phyloP scores from a whole-genome alignment of 2,797 vertebrate species.

The Centroberyx gerrardi region DNA sequence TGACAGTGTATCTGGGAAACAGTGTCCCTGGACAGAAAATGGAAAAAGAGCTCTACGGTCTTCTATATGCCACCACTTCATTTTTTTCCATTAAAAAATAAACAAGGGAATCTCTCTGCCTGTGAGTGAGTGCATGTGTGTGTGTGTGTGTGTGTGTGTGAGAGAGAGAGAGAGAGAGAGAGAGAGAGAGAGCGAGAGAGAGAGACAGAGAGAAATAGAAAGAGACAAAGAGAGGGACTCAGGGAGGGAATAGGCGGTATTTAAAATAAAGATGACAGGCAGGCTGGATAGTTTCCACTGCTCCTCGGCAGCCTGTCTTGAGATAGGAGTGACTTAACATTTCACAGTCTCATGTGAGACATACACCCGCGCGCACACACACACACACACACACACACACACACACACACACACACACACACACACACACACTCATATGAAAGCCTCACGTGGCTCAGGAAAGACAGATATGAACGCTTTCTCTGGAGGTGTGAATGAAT shows the following conservation, averaged over 20 bases:
- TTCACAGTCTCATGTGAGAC: conserved; percentile 60
- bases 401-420: conserved; percentile 6
- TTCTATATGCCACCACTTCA: conserved; percentile 16
- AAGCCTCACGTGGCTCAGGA: conserved; percentile 51
- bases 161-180: conserved; percentile 52
- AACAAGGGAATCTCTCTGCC: conserved; percentile 61
- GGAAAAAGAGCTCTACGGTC: conserved; percentile 25
- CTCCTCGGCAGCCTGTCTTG: conserved; percentile 58
- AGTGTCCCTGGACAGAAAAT: conserved; percentile 42
- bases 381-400: conserved; percentile 5
- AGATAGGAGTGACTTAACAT: conserved; percentile 69
- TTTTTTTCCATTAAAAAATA: conserved; percentile 56
- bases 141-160: conserved; percentile 67
- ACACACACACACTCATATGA: conserved; percentile 23
- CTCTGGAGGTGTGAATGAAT: conserved; percentile 44
- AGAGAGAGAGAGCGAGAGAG: conserved; percentile 27
- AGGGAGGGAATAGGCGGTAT: conserved; percentile 63
- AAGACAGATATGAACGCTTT: conserved; percentile 45
- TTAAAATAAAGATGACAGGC: conserved; percentile 75
- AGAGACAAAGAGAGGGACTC: conserved; percentile 64
- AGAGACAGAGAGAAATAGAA: conserved; percentile 41
- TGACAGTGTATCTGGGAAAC: conserved; percentile 65
- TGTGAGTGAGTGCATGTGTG: conserved; percentile 50
- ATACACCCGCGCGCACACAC: conserved; percentile 21
- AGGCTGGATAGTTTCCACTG: conserved; percentile 67